phyloP scores from a whole-genome alignment of 2,113 vertebrate genomes.

The Chaenocephalus aceratus region DNA sequence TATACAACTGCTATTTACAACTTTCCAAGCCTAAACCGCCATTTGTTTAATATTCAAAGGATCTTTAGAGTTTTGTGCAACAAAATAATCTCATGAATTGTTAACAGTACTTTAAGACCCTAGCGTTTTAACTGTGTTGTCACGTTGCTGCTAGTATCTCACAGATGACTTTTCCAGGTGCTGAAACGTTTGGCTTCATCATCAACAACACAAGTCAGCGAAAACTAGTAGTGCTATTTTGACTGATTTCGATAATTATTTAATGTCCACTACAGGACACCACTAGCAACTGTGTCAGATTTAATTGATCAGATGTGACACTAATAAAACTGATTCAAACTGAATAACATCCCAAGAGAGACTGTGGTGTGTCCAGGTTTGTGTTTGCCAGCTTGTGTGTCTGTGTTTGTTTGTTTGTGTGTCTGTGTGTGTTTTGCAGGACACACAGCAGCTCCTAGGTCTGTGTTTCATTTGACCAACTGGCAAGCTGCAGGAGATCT shows the following conservation, averaged over 20 bases:
- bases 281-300: not conserved
- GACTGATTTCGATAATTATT: not conserved
- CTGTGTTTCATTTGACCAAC: conserved; percentile 64
- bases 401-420: conserved; percentile 4
- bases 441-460: conserved; percentile 31
- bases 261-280: not conserved
- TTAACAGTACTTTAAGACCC: not conserved
- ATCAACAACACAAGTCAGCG: too few species aligned
- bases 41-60: not conserved
- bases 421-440: conserved; percentile 35
- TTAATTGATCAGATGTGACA: too few species aligned
- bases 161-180: conserved; percentile 24
- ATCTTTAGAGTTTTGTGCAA: too few species aligned
- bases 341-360: too few species aligned
- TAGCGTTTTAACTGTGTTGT: not conserved
- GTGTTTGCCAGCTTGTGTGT: conserved; percentile 6
- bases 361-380: conserved; percentile 3
- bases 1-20: not conserved
- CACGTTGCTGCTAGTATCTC: not conserved
- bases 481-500: conserved; percentile 42
- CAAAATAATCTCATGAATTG: not conserved
- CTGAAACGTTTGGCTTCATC: not conserved
- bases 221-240: not conserved
- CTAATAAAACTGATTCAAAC: too few species aligned
- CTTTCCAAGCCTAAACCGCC: not conserved